These are phyloP conservation scores for Coryphaenoides rupestris DNA, from an alignment of 2,113 vertebrate species.

Conservation along the genomic window DNA sequence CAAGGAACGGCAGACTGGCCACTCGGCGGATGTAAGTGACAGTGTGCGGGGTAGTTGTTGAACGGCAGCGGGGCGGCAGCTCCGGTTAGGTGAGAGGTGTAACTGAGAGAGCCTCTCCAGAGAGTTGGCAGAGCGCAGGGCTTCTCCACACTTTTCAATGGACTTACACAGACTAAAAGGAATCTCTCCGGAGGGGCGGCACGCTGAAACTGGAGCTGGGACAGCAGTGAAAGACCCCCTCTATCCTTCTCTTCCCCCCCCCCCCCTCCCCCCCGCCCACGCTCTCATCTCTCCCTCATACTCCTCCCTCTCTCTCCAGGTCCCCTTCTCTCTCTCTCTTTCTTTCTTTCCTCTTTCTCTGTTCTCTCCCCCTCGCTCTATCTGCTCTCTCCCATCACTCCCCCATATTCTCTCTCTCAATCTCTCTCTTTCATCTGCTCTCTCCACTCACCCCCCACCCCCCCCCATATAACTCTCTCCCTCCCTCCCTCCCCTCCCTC, in stretches of 20 bases:
- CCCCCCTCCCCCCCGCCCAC: neutral
- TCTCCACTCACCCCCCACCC: no score
- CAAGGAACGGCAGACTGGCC: constrained; percentile 3
- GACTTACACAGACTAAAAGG: neutral
- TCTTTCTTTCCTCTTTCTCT: no score
- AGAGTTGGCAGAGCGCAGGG: neutral
- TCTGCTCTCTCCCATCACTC: neutral
- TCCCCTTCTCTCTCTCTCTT: no score
- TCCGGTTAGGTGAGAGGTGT: no score
- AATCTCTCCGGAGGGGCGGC: neutral
- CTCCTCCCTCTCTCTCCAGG: neutral
- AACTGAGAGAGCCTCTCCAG: no score
- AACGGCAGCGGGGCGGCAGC: neutral
- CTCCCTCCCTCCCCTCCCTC: no score
- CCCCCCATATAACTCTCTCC: no score
- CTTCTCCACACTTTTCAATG: neutral
- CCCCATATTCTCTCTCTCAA: neutral
- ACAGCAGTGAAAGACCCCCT: constrained; percentile 1
- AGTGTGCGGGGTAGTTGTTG: neutral
- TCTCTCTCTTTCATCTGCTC: neutral
- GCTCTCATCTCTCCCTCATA: neutral
- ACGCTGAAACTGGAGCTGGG: constrained; percentile 2
- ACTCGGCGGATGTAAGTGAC: neutral
- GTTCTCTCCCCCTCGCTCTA: no score
- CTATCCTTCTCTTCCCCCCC: no score